Evolutionary conservation across 2,888 invertebrate genomes (phyloP).

Genomic region (Litoditis marina): DNA sequence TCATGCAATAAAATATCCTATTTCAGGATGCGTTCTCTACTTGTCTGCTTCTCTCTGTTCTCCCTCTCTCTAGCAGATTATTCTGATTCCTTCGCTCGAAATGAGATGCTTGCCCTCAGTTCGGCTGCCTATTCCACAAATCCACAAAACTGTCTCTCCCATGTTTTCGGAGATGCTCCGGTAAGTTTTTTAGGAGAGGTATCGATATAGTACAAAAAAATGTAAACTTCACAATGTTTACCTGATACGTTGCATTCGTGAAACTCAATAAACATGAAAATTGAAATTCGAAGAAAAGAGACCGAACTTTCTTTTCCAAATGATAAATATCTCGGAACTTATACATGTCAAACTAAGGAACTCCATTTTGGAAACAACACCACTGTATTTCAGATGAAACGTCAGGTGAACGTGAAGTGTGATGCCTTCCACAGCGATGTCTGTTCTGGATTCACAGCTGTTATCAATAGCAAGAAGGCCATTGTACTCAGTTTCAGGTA

Average conservation of each 20-base stretch:
- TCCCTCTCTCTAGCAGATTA: constrained; percentile 12
- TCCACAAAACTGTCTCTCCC: constrained; percentile 35
- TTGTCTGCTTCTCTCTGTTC: too few species aligned
- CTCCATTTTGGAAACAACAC: too few species aligned
- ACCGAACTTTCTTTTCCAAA: neutral
- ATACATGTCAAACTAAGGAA: too few species aligned
- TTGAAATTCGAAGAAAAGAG: constrained; percentile 4
- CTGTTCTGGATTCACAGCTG: constrained; percentile 45
- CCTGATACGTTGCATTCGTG: neutral
- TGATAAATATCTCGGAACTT: too few species aligned
- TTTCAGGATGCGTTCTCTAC: too few species aligned
- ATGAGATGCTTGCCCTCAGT: constrained; percentile 38
- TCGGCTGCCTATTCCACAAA: constrained; percentile 43
- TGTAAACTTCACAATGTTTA: neutral
- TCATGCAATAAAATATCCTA: too few species aligned
- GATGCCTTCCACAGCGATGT: constrained; percentile 33
- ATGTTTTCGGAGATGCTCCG: constrained; percentile 33
- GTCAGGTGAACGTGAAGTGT: constrained; percentile 32
- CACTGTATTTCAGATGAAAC: constrained; percentile 25
- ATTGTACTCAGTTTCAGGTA: constrained; percentile 51
- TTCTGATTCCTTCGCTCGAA: constrained; percentile 31
- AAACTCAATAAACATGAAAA: too few species aligned
- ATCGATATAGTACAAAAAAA: neutral
- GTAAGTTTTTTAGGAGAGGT: constrained; percentile 7
- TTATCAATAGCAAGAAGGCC: constrained; percentile 30